Evolutionary conservation across 1,140 invertebrate species (phyloP), one percentile per base, ranked within the genome.

Genomic region (Augochlora pura): DNA sequence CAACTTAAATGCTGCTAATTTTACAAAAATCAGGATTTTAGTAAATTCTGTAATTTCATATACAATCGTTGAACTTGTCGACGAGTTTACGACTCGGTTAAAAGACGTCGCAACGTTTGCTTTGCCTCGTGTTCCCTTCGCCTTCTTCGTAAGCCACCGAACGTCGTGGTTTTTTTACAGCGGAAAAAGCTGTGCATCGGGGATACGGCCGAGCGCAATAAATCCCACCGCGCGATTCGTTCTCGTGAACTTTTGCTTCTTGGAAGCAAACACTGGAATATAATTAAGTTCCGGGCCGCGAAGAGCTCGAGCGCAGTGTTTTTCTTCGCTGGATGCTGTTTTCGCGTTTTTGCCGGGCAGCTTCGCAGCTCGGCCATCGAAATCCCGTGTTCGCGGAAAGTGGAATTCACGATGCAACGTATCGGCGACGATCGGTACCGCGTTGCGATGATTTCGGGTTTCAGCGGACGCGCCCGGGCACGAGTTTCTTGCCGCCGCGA

Each of bases 221-320:
- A 65, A 65, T 65, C 63, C 18, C 38, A 38, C 4, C 63, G 7
- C 2, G n/a, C 9, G n/a, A 7, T 42, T 65, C 63, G 38, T 65
- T 42, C 63, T 10, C 63, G 38, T 14, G 38, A 65, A 23, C 63
- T 42, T 38, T 21, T 10, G 8, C 62, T 39, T 65, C 63, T 65
- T 23, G 38, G n/a, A 38, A 21, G 38, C 63, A 42, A 42, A 39
- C 39, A 42, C 63, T 42, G 63, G 38, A 65, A 65, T 65, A 65
- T 65, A 39, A 65, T 65, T 42, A 65, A 65, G 38, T 38, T 63
- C 60, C 27, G 6, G 25, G 32, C 25, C 10, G 60, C 1, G 21
- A 8, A 27, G 12, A 63, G 1, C 27, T 63, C 18, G 21, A 4
- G 5, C 27, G 32, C 16, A 0, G 1, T 38, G 27, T 21, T 63